Evolutionary conservation across 2,888 invertebrate species (phyloP), one percentile per base, ranked within the genome.

Genomic region (Sinelater perroti): DNA sequence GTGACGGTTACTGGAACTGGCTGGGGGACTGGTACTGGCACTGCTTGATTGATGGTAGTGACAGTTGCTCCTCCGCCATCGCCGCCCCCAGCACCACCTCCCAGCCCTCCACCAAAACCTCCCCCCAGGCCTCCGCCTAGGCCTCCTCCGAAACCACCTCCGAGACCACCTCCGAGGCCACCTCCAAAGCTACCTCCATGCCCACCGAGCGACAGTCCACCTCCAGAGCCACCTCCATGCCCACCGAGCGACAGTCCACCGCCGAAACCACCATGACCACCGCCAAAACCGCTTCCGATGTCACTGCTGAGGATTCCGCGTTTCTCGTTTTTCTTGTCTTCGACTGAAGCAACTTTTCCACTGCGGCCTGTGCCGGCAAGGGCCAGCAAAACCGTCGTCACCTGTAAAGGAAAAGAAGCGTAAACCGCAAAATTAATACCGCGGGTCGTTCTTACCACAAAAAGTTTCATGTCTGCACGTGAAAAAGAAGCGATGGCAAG

Each of bases 1-100:
- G 21, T 59, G 26, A 78, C 74, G 49, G 83, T 82, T 2, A 75
- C 72, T 13, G 70, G 76, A 33, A 74, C 69, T 1, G 77, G 77
- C 56, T 75, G 74, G 2, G 78, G 77, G 21, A 78, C 76, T 28
- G 76, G 70, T 10, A 78, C 75, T 17, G 74, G 72, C 2, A 77
- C 73, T 18, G 74, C 70, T 61, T 72, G 70, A 50, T 66, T 77
- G 67, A 70, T 76, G 60, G 62, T 78, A 61, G 57, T 72, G 64
- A 73, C 74, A 63, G 68, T 61, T 44, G 36, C 59, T 14, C 64
- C 65, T 42, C 63, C 59, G 1, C 47, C 28, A 4, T 8, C 13
- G 13, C 59, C 62, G 1, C 38, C 38, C 11, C 57, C 58, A 13
- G 42, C 16, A 21, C 59, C 60, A 10, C 60, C 60, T 10, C 56